Base-by-base conservation (phyloP, 2,113 vertebrate genomes). In the Verasper variegatus region DNA sequence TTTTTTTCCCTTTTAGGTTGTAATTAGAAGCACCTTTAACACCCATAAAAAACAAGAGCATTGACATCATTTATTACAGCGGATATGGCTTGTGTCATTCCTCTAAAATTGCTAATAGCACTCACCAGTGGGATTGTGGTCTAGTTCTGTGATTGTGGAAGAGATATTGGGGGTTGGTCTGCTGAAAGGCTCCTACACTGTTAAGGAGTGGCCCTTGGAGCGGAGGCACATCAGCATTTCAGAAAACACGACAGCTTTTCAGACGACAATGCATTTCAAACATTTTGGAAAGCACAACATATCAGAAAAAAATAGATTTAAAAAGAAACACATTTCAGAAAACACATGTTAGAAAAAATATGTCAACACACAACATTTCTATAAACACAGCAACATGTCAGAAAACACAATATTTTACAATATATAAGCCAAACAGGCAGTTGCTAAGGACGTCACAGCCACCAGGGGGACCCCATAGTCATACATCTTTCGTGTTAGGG, bases 71-170 rank as follows among this genome's bases (percentile, higher is more conserved):
- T 47, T 31, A 54, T 37, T 9, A 4, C 3, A 52, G 10, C 37
- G n/a, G 31, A 72, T 3, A 18, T 15, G 20, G 20, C 8, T 20
- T 31, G 24, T 49, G 4, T n/a, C 17, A 9, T 42, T 11, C 40
- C 40, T 42, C 20, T 10, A n/a, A 40, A 31, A 49, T 23, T 40
- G 3, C 17, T 11, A 37, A 14, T 6, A n/a, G 37, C 64, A 56
- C 45, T 74, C 18, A 55, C 2, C 47, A 4, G 35, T 57, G 59
- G 18, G 59, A 27, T 14, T 73, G 42, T 35, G 68, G 63, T 60
- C 24, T 35, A 20, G 45, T 0, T 47, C 27, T 5, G 51, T 58
- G 62, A 49, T 73, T 64, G 27, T 61, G 54, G 51, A 71, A 57
- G 61, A 45, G 5, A 58, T 27, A 6, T 3, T 49, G n/a, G 23